Evolutionary conservation across 2,797 vertebrate genomes (phyloP), one percentile per base, ranked within the genome.

Genomic region (Micromesistius poutassou): DNA sequence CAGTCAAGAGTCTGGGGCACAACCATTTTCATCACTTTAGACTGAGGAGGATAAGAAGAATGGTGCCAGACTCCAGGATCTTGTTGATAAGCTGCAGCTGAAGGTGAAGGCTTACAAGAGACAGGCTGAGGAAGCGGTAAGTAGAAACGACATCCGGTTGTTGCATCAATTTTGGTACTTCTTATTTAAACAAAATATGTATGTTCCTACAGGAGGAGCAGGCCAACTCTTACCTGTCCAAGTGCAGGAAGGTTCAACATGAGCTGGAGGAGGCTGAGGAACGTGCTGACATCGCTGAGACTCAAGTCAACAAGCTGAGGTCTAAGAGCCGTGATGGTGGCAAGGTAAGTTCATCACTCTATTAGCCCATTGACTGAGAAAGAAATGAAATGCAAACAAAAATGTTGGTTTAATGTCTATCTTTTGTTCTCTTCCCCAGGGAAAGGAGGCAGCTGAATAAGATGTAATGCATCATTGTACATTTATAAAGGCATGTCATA

Each of bases 381-480:
- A 42, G 14, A 50, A 2, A 55, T n/a, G n/a, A 4, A 66, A 28
- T 66, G 25, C 62, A 66, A 66, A 25, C 55, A 55, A 66, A 25
- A 66, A 12, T 66, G 25, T 66, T 62, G 19, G 68, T 33, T 66
- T 66, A 71, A 14, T 31, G 30, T 31, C 31, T 33, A 31, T 31
- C 5, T 71, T 71, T 71, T n/a, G n/a, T 13, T 71, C 0, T 33
- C 14, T 71, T 71, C 13, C 68, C 70, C 16, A 71, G 70, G 70
- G 70, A 71, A 30, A 71, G 30, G 70, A 71, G 6, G 70, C 70
- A 14, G 70, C 70, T 71, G 70, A 71, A 71, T 71, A 71, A 71
- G 62, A 16, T 30, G 30, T 13, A 28, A 5, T 71, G 30, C 30
- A 13, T 71, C 30, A 71, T 71, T 71, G 28, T 71, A 71, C 70